Conservation (phyloP, 1,140 invertebrate species). For the Neodiprion fabricii region DNA sequence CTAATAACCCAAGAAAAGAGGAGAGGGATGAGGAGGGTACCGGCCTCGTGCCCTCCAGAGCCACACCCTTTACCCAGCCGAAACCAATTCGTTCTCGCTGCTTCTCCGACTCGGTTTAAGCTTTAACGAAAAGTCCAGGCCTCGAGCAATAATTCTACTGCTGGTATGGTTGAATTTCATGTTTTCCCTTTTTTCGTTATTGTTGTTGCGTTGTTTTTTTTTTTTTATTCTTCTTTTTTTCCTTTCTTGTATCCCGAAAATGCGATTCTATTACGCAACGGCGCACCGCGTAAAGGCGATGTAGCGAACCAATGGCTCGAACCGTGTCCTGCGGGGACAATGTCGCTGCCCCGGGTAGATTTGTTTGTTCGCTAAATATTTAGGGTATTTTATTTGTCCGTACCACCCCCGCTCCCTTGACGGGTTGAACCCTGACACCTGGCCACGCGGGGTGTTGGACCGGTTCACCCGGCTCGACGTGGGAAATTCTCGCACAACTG, state of each 20-base stretch:
- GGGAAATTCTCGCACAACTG: neutral
- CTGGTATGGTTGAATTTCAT: no score
- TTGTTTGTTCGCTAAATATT: conserved; percentile 37
- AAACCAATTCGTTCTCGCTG: no score
- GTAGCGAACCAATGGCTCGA: neutral
- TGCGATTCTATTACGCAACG: no score
- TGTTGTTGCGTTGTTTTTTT: no score
- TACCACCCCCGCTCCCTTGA: neutral
- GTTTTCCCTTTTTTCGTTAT: no score
- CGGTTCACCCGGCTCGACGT: neutral
- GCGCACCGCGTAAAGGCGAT: no score
- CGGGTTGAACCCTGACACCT: neutral
- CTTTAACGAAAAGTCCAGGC: conserved; percentile 13
- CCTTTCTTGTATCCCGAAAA: no score
- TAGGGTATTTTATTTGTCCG: conserved; percentile 26
- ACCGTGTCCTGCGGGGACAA: neutral
- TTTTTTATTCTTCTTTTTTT: no score
- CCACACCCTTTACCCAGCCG: no score
- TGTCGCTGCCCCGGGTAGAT: conserved; percentile 14
- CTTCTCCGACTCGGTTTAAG: neutral
- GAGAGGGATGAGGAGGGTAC: neutral
- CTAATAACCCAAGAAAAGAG: neutral
- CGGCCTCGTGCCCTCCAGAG: neutral
- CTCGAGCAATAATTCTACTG: no score
- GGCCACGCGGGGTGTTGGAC: neutral